Conservation (phyloP, 2,113 vertebrate genomes). For the Garra rufa region DNA sequence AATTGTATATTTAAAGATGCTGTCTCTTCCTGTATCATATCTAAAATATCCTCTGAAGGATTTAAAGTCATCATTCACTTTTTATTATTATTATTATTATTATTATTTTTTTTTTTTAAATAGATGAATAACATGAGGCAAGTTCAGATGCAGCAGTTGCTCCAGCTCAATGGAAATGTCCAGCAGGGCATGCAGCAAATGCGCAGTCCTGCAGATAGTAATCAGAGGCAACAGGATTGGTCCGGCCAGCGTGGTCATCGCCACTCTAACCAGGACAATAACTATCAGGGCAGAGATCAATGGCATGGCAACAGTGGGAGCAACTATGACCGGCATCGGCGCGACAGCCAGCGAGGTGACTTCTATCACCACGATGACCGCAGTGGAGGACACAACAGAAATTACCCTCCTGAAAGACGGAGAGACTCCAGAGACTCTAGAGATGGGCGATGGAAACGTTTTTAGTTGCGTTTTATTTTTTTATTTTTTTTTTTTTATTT, state of each 20-base stretch:
- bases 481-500: background rate
- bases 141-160: conserved; percentile 74
- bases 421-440: conserved; percentile 75
- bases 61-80: background rate
- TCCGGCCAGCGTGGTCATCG: conserved; percentile 66
- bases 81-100: background rate
- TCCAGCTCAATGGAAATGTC: conserved; percentile 67
- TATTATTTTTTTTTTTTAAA: background rate
- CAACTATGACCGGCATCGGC: conserved; percentile 72
- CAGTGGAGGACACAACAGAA: conserved; percentile 73
- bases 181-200: conserved; percentile 63
- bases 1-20: too few relatives aligned
- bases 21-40: too few relatives aligned
- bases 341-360: conserved; percentile 72
- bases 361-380: conserved; percentile 76
- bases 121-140: conserved; percentile 83
- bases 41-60: background rate
- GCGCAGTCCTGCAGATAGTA: conserved; percentile 34
- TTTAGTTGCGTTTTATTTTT: conserved; percentile 51
- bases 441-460: conserved; percentile 79
- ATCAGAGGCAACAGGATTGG: conserved; percentile 73
- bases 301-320: conserved; percentile 60
- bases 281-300: conserved; percentile 69
- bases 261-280: conserved; percentile 64
- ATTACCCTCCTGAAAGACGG: conserved; percentile 67